Evolutionary conservation across 2,888 invertebrate genomes (phyloP).

Genomic region (Sabellastarte sp.): DNA sequence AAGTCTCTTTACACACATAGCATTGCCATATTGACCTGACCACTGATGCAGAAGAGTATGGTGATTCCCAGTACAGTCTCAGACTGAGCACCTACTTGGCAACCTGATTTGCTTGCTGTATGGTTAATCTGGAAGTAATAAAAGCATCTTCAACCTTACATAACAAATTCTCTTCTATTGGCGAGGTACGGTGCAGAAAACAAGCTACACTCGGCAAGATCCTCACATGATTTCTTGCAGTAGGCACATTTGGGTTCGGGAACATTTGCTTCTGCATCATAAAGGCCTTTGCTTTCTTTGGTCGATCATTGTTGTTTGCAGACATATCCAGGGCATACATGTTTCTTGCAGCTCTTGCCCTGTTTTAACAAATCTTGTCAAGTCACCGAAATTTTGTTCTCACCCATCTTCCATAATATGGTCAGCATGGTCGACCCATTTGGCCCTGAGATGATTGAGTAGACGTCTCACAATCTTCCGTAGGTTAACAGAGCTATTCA

Average conservation of each 20-base stretch:
- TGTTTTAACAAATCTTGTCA: not conserved
- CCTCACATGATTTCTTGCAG: too few relatives aligned
- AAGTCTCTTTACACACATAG: too few relatives aligned
- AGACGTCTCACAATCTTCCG: not conserved
- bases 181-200: too few relatives aligned
- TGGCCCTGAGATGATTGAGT: not conserved
- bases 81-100: not conserved
- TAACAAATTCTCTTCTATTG: too few relatives aligned
- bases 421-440: not conserved
- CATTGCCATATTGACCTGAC: too few relatives aligned
- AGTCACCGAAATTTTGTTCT: not conserved
- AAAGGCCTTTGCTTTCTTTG: too few relatives aligned
- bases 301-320: too few relatives aligned
- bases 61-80: not conserved
- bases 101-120: not conserved
- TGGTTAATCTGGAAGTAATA: not conserved
- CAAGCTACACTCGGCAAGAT: too few relatives aligned
- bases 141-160: too few relatives aligned
- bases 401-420: not conserved
- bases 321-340: not conserved
- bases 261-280: too few relatives aligned
- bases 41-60: not conserved
- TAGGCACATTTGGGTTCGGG: too few relatives aligned
- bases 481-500: slow-evolving; percentile 2
- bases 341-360: not conserved